Conservation (phyloP, 30 jellyfish, hydroid and myxozoan species). For the Cassiopea andromeda region DNA sequence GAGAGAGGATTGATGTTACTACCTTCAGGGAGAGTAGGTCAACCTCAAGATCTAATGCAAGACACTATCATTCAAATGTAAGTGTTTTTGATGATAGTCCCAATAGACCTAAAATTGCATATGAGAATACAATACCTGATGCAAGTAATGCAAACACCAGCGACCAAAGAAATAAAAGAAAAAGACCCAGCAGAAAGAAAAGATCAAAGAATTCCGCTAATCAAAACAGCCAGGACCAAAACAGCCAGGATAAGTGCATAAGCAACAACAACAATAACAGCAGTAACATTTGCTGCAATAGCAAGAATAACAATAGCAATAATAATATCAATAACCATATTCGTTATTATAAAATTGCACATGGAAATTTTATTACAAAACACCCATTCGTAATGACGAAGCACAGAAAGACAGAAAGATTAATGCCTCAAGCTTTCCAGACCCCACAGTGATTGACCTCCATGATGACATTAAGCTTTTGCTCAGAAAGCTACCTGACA, state of each 20-base stretch:
- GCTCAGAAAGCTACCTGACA: not conserved
- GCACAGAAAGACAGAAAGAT: not conserved
- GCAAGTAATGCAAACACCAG: not conserved
- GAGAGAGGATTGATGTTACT: not conserved
- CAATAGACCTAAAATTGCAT: not conserved
- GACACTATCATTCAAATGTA: not conserved
- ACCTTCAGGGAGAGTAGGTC: not conserved
- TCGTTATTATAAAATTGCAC: not conserved
- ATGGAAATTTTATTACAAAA: too few species aligned
- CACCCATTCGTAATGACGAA: not conserved
- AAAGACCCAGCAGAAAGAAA: not conserved
- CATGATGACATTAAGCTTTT: not conserved
- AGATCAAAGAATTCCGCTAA: not conserved
- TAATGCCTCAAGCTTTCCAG: not conserved
- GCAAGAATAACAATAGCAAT: not conserved
- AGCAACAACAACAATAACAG: not conserved
- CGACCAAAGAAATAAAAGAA: not conserved
- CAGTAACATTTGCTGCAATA: not conserved
- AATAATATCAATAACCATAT: not conserved
- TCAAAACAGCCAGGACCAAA: not conserved
- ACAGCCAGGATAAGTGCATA: not conserved
- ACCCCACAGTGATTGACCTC: not conserved
- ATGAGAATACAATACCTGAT: not conserved
- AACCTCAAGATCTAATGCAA: not conserved
- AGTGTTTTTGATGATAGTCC: not conserved